Conservation (phyloP, 2,888 invertebrate species). For the Hypercompe scribonia region DNA sequence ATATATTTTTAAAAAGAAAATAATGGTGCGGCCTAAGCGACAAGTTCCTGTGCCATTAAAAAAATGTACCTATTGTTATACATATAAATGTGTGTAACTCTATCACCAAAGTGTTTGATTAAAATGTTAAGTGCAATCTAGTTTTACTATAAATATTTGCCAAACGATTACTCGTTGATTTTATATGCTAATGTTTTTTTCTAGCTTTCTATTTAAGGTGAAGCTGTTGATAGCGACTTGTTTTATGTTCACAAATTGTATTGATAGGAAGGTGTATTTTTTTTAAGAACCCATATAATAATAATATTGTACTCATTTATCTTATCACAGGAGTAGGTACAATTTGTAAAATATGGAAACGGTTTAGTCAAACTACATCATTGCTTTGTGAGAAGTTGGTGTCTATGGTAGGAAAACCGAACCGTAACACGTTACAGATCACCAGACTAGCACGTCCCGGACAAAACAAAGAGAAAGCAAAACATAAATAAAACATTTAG, state of each 20-base stretch:
- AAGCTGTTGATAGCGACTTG: not conserved
- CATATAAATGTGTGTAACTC: not conserved
- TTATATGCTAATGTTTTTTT: not conserved
- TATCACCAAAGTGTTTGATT: constrained; percentile 9
- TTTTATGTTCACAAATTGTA: not conserved
- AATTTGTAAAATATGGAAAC: no score
- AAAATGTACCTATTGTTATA: not conserved
- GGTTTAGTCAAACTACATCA: no score
- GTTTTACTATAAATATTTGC: not conserved
- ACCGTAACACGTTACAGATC: no score
- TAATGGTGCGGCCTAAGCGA: constrained; percentile 9
- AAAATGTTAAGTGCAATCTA: constrained; percentile 1
- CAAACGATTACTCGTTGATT: not conserved
- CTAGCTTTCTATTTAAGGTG: not conserved
- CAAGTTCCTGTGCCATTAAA: constrained; percentile 10
- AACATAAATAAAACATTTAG: not conserved
- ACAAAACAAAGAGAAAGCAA: no score
- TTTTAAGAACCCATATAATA: no score
- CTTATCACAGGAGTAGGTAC: no score
- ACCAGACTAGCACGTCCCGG: no score
- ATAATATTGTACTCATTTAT: no score
- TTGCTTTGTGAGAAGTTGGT: no score
- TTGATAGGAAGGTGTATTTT: not conserved
- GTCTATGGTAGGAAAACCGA: no score
- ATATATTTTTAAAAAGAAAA: not conserved